Base-by-base conservation (phyloP, 2,888 invertebrate species). In the Thelaira solivaga region DNA sequence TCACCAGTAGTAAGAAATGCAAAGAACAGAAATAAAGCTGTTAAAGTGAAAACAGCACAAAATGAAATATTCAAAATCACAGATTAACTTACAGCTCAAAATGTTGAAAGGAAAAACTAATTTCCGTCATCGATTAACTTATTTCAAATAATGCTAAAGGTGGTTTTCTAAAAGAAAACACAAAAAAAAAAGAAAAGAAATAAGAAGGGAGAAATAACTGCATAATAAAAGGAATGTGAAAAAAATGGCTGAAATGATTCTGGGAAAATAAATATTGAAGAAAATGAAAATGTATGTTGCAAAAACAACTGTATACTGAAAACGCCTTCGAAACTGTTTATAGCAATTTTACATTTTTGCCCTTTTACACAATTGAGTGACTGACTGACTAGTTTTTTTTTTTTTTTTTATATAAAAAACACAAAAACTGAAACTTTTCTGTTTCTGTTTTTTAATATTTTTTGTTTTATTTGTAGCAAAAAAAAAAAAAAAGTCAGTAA, bases 91-190 rank as follows among this genome's bases (percentile, higher is more conserved):
- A 55, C 64, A 75, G 74, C 65, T 67, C 29, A 55, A 62, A 76
- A 65, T 68, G 68, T 75, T 80, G 69, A 80, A 76, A 80, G 82
- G 80, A 80, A 81, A 81, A 81, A 82, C 82, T 82, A 82, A 82
- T 82, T 82, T 82, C 82, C 82, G 81, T 80, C 80, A 82, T 80
- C 82, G 82, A 82, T 82, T 82, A 82, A 80, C 78, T 80, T 80
- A 80, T 76, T 78, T 76, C 78, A 80, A 78, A 78, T 79, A 72
- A 49, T 29, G 73, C 71, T 65, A 24, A 79, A 77, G 65, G 62
- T 55, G 51, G 53, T 62, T 75, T 74, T 49, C 13, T 43, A 20
- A 43, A 62, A 29, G 13, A 36, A 53, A 43, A 39, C 29, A 41
- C n/a, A 29, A 75, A 47, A 7, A 39, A 16, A 2, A 16, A 34